Evolutionary conservation across 1,140 invertebrate species (phyloP).

Genomic region (Nasonia longicornis): DNA sequence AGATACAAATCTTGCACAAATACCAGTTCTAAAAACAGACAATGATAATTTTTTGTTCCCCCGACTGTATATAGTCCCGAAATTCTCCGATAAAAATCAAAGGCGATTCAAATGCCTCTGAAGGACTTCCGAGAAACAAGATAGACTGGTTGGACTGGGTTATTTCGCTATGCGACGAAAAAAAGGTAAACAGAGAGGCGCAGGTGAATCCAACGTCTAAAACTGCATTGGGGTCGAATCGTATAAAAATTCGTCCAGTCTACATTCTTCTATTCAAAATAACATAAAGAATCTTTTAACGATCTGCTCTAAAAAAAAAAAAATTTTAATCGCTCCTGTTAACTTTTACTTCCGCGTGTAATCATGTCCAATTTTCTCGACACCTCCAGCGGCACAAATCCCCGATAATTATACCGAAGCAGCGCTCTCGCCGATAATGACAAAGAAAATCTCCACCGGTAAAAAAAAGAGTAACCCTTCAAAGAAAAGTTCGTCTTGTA

Average conservation of each 20-base stretch:
- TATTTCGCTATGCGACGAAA: slow-evolving; percentile 14
- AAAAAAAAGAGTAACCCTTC: background rate
- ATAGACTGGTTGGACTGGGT: slow-evolving; percentile 7
- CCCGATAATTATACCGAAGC: too few species aligned
- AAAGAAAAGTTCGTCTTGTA: background rate
- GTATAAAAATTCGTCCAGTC: too few species aligned
- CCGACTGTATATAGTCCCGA: background rate
- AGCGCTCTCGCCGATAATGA: too few species aligned
- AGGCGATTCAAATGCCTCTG: background rate
- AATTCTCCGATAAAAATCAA: background rate
- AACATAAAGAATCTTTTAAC: too few species aligned
- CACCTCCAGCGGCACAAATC: too few species aligned
- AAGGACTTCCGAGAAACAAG: background rate
- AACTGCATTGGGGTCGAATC: too few species aligned
- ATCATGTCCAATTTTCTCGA: background rate
- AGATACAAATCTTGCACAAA: background rate
- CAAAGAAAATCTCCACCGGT: too few species aligned
- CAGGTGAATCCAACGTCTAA: background rate
- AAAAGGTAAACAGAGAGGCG: slow-evolving; percentile 23
- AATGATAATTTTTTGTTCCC: background rate
- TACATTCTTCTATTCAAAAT: too few species aligned
- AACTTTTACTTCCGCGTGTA: background rate
- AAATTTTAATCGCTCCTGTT: too few species aligned
- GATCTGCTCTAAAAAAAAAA: too few species aligned
- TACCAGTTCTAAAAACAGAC: background rate